These are phyloP conservation scores for Idaea straminata DNA, from an alignment of 2,888 invertebrate species.

Conservation along the genomic window DNA sequence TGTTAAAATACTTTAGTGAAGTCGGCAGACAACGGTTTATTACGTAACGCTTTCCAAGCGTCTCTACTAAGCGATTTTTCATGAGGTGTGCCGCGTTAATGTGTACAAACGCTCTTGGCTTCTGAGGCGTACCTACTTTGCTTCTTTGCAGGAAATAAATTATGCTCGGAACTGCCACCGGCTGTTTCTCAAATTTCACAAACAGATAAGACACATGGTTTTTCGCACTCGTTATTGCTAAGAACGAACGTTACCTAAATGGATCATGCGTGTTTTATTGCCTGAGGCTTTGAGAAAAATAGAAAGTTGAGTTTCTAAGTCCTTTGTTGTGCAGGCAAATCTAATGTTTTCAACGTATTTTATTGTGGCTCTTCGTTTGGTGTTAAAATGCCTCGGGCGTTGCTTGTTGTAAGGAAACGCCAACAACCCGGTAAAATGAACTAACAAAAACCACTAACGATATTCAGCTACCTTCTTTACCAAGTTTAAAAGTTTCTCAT, in stretches of 20 bases:
- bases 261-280: constrained; percentile 26
- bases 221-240: constrained; percentile 27
- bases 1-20: constrained; percentile 33
- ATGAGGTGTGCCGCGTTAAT: constrained; percentile 74
- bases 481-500: constrained; percentile 4
- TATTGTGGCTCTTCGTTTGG: neutral
- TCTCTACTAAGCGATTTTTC: constrained; percentile 76
- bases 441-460: constrained; percentile 14
- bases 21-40: constrained; percentile 38
- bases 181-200: constrained; percentile 56
- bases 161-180: constrained; percentile 58
- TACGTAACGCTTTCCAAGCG: constrained; percentile 50
- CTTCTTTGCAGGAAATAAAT: constrained; percentile 75
- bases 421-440: constrained; percentile 3
- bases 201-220: constrained; percentile 50
- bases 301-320: neutral
- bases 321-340: neutral
- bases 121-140: constrained; percentile 64
- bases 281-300: constrained; percentile 12
- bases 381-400: neutral
- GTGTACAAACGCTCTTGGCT: constrained; percentile 74
- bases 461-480: constrained; percentile 12
- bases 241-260: constrained; percentile 16
- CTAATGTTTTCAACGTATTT: constrained; percentile 10
- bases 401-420: neutral